phyloP scores from a whole-genome alignment of 2,113 vertebrate species.

The Ondatra zibethicus region DNA sequence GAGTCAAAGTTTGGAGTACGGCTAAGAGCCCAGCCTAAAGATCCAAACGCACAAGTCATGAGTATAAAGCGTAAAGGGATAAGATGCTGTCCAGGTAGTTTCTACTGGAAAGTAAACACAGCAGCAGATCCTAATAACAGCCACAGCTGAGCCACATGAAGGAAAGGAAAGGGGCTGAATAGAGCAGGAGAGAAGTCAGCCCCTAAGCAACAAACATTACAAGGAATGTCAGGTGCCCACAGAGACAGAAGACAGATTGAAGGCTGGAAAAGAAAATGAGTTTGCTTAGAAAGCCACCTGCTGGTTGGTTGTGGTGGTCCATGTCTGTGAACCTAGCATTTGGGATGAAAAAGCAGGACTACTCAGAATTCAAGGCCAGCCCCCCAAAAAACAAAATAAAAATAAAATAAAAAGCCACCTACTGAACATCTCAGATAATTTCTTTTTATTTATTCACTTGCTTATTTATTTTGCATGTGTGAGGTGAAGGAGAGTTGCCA shows the following conservation, averaged over 20 bases:
- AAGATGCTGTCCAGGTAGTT: neutral
- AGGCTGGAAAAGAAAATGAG: slow-evolving; percentile 39
- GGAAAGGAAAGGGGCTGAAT: neutral
- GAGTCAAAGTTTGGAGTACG: neutral
- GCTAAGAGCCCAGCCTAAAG: neutral
- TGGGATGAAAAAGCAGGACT: neutral
- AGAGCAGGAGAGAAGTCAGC: neutral
- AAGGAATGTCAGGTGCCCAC: neutral
- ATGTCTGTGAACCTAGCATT: neutral
- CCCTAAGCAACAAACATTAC: neutral
- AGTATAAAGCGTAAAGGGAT: neutral
- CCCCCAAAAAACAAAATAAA: neutral
- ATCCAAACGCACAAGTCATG: neutral
- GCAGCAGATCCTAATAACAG: slow-evolving; percentile 15
- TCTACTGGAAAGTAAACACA: neutral
- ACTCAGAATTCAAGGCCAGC: neutral
- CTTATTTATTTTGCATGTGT: neutral
- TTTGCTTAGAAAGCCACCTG: slow-evolving; percentile 20
- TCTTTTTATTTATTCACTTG: neutral
- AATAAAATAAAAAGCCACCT: neutral
- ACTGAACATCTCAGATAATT: neutral
- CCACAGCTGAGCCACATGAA: neutral
- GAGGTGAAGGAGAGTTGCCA: neutral
- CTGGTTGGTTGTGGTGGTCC: neutral
- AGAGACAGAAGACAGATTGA: neutral